These are phyloP conservation scores for Popillia japonica DNA, from an alignment of 1,140 invertebrate genomes.

Conservation along the genomic window DNA sequence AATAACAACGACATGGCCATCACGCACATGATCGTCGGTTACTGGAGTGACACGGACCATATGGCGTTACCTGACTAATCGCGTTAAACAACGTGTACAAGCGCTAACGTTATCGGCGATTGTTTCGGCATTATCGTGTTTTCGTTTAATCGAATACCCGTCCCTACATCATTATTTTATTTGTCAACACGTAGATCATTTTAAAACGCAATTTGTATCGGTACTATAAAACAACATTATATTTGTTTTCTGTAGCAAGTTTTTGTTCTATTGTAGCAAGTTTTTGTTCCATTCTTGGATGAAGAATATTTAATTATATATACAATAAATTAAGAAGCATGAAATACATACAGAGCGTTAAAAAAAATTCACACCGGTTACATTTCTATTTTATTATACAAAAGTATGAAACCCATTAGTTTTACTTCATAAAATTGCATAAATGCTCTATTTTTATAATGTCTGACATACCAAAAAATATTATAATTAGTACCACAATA, in stretches of 20 bases:
- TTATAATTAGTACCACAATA: slow-evolving; percentile 28
- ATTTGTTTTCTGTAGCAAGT: not conserved
- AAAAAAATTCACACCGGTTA: too few species aligned
- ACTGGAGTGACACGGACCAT: not conserved
- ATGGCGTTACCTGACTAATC: slow-evolving; percentile 33
- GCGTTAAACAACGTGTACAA: slow-evolving; percentile 29
- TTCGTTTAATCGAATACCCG: slow-evolving; percentile 20
- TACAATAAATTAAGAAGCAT: too few species aligned
- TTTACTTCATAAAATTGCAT: too few species aligned
- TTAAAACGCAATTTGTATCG: not conserved
- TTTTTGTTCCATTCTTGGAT: too few species aligned
- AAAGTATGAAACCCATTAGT: too few species aligned
- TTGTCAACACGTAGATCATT: slow-evolving; percentile 22
- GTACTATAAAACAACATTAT: not conserved
- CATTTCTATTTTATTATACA: too few species aligned
- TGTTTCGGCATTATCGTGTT: slow-evolving; percentile 23
- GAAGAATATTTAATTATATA: too few species aligned
- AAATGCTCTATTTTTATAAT: too few species aligned
- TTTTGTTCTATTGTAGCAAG: too few species aligned
- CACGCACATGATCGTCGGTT: slow-evolving; percentile 18
- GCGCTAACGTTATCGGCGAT: slow-evolving; percentile 21
- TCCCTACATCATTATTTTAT: slow-evolving; percentile 24
- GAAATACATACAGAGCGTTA: too few species aligned
- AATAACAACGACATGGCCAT: slow-evolving; percentile 16
- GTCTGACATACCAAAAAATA: too few species aligned